phyloP scores from a whole-genome alignment of 2,797 vertebrate genomes.

The Chelmon rostratus region DNA sequence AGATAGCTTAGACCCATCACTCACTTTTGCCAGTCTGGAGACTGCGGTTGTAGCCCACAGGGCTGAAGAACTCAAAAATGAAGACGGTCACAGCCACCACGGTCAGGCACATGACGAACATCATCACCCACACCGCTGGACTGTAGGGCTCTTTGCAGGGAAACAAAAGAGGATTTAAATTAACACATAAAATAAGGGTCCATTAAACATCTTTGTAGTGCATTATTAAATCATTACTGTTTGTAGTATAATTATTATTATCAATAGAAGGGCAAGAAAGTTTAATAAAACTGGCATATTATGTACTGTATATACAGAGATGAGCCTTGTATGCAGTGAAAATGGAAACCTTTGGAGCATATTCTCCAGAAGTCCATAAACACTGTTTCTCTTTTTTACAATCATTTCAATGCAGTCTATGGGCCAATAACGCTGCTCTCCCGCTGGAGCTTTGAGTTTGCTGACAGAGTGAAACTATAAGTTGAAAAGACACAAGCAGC shows the following conservation, averaged over 20 bases:
- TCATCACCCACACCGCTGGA: constrained; percentile 98
- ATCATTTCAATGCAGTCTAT: constrained; percentile 66
- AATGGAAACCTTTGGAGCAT: constrained; percentile 44
- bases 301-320: constrained; percentile 7
- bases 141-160: constrained; percentile 92
- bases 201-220: neutral
- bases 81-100: constrained; percentile 97
- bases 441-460: constrained; percentile 68
- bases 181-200: neutral
- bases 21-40: constrained; percentile 94
- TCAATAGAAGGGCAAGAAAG: constrained; percentile 1
- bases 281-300: constrained; percentile 21
- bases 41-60: constrained; percentile 96
- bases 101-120: constrained; percentile 98
- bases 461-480: constrained; percentile 79
- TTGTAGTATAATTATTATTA: neutral
- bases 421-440: constrained; percentile 65
- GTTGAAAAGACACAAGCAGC: constrained; percentile 68
- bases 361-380: constrained; percentile 70
- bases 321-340: constrained; percentile 14
- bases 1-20: constrained; percentile 71
- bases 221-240: constrained; percentile 1
- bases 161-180: constrained; percentile 14
- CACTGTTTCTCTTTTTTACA: constrained; percentile 52
- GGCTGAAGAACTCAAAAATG: constrained; percentile 98